These are phyloP conservation scores for Procavia capensis DNA, from an alignment of 2,113 vertebrate genomes.

Conservation along the genomic window DNA sequence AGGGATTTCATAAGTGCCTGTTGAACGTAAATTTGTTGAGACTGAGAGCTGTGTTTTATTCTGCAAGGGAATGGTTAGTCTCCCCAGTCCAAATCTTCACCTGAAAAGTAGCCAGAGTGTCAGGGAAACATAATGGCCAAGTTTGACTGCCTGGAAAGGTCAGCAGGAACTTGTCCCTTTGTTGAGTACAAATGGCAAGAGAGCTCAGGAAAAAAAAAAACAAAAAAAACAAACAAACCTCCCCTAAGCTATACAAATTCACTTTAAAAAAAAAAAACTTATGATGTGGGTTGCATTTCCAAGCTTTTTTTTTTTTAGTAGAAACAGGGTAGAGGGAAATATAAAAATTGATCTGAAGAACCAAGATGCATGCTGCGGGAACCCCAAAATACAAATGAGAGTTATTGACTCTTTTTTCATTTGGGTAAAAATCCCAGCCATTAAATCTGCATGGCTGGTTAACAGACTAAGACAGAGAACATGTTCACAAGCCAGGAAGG, in stretches of 20 bases:
- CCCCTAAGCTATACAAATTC: slow-evolving; percentile 6
- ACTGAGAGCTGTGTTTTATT: neutral
- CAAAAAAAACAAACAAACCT: too few species aligned
- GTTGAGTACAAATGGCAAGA: slow-evolving; percentile 9
- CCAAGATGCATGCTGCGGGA: neutral
- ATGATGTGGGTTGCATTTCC: neutral
- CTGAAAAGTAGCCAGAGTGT: neutral
- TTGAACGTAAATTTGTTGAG: neutral
- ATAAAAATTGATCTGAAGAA: slow-evolving; percentile 15
- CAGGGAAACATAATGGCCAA: neutral
- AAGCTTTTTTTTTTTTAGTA: slow-evolving; percentile 27
- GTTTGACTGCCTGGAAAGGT: neutral
- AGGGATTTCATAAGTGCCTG: neutral
- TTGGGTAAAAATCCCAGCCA: neutral
- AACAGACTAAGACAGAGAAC: neutral
- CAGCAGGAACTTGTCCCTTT: neutral
- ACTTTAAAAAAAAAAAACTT: neutral
- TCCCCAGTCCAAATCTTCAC: neutral
- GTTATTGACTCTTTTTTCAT: neutral
- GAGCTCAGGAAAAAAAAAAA: slow-evolving; percentile 16
- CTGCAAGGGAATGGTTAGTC: neutral
- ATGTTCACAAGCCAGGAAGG: neutral
- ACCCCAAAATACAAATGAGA: neutral
- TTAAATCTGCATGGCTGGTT: neutral
- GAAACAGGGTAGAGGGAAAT: neutral